Evolutionary conservation across 2,113 vertebrate species (phyloP).

Genomic region (Neotoma lepida): DNA sequence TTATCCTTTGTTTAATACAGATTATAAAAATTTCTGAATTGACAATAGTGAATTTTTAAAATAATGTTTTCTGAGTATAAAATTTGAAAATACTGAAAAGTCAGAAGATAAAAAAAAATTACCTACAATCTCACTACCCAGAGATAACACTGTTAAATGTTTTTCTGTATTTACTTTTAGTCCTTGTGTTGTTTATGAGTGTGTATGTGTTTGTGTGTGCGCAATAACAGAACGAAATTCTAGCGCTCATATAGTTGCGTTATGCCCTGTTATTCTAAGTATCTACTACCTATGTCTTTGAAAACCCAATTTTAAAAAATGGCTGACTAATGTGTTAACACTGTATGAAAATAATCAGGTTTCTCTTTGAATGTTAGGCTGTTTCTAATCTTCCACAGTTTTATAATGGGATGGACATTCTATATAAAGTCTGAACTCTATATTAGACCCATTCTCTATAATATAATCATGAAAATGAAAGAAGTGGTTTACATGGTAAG

Average conservation of each 20-base stretch:
- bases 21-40: conserved; percentile 67
- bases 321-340: conserved; percentile 59
- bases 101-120: conserved; percentile 59
- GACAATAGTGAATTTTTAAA: conserved; percentile 70
- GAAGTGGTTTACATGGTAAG: conserved; percentile 51
- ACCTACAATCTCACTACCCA: conserved; percentile 56
- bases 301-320: conserved; percentile 68
- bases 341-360: conserved; percentile 58
- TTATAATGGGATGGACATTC: conserved; percentile 38
- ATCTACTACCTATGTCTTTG: conserved; percentile 56
- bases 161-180: conserved; percentile 71
- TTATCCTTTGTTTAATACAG: conserved; percentile 70
- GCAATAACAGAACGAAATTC: conserved; percentile 66
- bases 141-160: conserved; percentile 70
- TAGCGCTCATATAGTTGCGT: conserved; percentile 57
- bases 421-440: conserved; percentile 56
- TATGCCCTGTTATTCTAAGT: conserved; percentile 51
- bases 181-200: conserved; percentile 69
- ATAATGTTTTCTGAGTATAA: conserved; percentile 70
- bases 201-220: conserved; percentile 61
- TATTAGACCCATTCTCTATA: conserved; percentile 46
- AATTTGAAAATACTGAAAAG: conserved; percentile 67
- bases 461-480: conserved; percentile 39
- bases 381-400: conserved; percentile 66
- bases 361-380: conserved; percentile 65